Evolutionary conservation across 2,113 vertebrate species (phyloP).

Genomic region (Crotalus horridus): DNA sequence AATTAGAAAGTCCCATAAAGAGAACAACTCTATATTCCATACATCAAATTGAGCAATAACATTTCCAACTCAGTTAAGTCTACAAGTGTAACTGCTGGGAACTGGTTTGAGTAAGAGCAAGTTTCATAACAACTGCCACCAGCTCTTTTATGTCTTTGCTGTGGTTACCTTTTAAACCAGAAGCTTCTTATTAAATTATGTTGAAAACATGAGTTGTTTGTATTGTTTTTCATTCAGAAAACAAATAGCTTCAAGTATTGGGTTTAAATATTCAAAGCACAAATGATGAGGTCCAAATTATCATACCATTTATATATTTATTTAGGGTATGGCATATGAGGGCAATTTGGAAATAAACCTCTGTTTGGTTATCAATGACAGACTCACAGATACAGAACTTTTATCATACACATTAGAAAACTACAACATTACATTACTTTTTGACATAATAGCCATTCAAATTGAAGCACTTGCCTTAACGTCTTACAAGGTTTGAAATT

Average conservation of each 20-base stretch:
- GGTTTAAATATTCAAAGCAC: constrained; percentile 2
- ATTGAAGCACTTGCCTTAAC: no score
- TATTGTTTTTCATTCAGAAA: constrained; percentile 47
- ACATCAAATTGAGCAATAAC: constrained; percentile 58
- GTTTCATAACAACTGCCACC: constrained; percentile 63
- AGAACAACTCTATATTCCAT: constrained; percentile 30
- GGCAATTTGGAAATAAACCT: no score
- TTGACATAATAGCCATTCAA: no score
- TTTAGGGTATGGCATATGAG: neutral
- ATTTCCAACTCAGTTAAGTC: constrained; percentile 30
- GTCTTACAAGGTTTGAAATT: no score
- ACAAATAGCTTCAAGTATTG: constrained; percentile 30
- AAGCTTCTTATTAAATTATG: constrained; percentile 65
- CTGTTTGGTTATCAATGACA: no score
- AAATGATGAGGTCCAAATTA: neutral
- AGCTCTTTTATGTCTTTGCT: constrained; percentile 72
- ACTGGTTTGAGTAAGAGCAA: neutral
- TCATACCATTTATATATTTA: neutral
- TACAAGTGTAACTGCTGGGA: constrained; percentile 16
- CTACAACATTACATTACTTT: no score
- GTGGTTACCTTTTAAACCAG: constrained; percentile 61
- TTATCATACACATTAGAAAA: no score
- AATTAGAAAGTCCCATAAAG: constrained; percentile 36
- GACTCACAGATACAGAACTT: no score
- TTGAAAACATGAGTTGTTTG: constrained; percentile 59